Percentiles rank a stretch among this genome's conserved stretches.
These are phyloP conservation scores for Eulemur mongoz DNA, from an alignment of 2,797 vertebrate genomes.

Conservation along the genomic window DNA sequence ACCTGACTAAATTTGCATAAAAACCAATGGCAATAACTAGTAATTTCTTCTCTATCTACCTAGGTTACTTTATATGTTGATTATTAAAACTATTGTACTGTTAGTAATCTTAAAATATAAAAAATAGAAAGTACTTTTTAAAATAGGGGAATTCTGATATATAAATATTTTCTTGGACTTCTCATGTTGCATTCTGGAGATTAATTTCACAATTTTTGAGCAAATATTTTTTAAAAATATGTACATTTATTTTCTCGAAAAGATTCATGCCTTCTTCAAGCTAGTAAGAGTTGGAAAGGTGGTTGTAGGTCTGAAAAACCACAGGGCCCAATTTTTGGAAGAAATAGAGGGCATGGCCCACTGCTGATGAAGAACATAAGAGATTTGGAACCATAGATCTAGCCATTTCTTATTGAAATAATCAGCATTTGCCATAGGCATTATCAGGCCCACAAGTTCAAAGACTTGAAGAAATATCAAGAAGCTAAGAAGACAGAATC, in stretches of 20 bases:
- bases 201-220: background rate
- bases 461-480: background rate
- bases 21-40: background rate
- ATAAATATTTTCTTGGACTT: background rate
- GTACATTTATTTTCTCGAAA: background rate
- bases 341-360: background rate
- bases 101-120: background rate
- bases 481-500: background rate
- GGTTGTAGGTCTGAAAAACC: background rate
- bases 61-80: background rate
- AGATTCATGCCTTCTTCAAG: background rate
- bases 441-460: background rate
- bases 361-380: background rate
- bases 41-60: background rate
- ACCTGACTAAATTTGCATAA: background rate
- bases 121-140: background rate
- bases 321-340: background rate
- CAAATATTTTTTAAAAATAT: background rate
- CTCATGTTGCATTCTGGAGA: background rate
- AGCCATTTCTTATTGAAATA: background rate
- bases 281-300: background rate
- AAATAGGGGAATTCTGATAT: background rate
- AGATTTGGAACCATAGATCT: fast-evolving
- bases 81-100: background rate
- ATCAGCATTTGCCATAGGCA: background rate